These are phyloP conservation scores for Sciaenops ocellatus DNA, from an alignment of 2,797 vertebrate genomes.

Conservation along the genomic window DNA sequence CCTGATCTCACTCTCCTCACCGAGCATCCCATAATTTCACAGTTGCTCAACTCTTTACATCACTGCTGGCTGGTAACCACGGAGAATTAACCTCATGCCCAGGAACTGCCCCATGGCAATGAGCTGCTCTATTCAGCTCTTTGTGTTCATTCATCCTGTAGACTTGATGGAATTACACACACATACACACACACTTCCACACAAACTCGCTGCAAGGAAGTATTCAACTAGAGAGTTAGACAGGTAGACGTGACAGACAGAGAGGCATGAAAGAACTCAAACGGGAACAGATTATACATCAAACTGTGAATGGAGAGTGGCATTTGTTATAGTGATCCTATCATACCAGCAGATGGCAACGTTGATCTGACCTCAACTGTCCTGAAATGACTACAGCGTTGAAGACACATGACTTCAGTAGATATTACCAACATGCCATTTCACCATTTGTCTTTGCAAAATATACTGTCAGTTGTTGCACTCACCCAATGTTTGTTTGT, in stretches of 20 bases:
- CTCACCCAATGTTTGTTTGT: not conserved
- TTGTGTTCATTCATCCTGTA: slow-evolving; percentile 67
- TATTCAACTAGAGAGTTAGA: slow-evolving; percentile 21
- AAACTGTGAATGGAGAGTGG: not conserved
- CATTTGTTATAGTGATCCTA: not conserved
- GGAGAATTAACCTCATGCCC: slow-evolving; percentile 65
- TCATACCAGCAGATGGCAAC: slow-evolving; percentile 74
- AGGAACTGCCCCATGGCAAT: slow-evolving; percentile 62
- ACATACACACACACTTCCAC: slow-evolving; percentile 27
- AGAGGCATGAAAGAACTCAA: not conserved
- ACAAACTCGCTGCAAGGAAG: slow-evolving; percentile 11
- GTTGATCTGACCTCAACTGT: slow-evolving; percentile 12
- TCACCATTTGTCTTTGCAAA: slow-evolving; percentile 24
- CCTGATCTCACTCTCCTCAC: slow-evolving; percentile 14
- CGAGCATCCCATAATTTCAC: slow-evolving; percentile 67
- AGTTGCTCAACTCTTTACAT: slow-evolving; percentile 72
- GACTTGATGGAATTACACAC: slow-evolving; percentile 35
- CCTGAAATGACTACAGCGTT: slow-evolving; percentile 1
- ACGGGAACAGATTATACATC: not conserved
- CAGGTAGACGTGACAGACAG: not conserved
- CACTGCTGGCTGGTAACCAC: slow-evolving; percentile 69
- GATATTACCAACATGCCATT: slow-evolving; percentile 14
- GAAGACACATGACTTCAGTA: not conserved
- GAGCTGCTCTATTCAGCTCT: slow-evolving; percentile 64
- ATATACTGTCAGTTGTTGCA: not conserved